Evolutionary conservation across 1,140 invertebrate genomes (phyloP), one percentile per base, ranked within the genome.

Genomic region (Ruditapes philippinarum): DNA sequence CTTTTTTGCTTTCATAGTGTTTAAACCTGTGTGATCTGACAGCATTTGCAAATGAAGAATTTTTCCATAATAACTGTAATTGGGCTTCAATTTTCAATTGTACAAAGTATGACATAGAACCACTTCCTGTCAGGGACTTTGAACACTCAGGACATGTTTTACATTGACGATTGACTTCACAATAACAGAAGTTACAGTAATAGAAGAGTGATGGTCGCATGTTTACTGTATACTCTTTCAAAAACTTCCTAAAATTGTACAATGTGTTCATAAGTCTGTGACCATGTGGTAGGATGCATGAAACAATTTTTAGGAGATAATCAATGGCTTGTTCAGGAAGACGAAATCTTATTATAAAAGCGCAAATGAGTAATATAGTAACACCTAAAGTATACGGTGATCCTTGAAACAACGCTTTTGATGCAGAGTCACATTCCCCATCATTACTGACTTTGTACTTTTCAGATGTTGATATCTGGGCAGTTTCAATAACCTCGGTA

Each of bases 1-100:
- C 31, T 73, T 40, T 73, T 36, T 73, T 73, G n/a, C 38, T 38
- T 73, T 73, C 68, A 73, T 31, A 73, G 36, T 73, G 68, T 40
- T 73, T 73, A 73, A 73, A 73, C 31, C 38, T 73, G 68, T 73
- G 68, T 73, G 68, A 73, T 73, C 68, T 73, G 9, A 36, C 68
- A 33, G 38, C 68, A 31, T 40, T 73, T 73, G 68, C 31, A 36
- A 73, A 73, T 11, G n/a, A 5, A 5, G 68, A 73, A 73, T 73
- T 73, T 73, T 38, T 73, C 68, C 68, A 73, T 36, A 73, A 36
- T 73, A 73, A 36, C 68, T 11, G 5, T n/a, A 73, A 33, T 36
- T 73, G 68, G 36, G 68, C 5, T 11, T 33, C 38, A 31, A 73
- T 73, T 38, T 73, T 73, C 5, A 73, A n/a, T 33, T 73, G 68